Conservation (phyloP, 1,140 invertebrate species). For the Liolophura sinensis region DNA sequence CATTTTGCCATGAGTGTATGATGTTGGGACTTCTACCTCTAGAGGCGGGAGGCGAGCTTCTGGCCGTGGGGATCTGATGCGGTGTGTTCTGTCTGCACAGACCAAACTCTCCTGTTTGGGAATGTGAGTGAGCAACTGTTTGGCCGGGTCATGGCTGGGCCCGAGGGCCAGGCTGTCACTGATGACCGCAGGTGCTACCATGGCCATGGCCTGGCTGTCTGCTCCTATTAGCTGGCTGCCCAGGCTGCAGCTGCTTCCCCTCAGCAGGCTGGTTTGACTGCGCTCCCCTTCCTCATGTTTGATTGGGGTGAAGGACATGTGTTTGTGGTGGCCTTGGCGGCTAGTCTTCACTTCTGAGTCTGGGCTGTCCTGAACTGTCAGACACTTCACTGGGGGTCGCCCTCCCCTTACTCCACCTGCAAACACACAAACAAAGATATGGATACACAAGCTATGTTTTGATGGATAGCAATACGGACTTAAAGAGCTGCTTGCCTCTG, state of each 20-base stretch:
- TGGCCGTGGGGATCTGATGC: slow-evolving; percentile 26
- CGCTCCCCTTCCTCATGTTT: slow-evolving; percentile 33
- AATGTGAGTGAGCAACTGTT: slow-evolving; percentile 22
- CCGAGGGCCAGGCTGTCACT: background rate
- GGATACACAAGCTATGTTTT: too few species aligned
- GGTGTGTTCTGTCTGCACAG: slow-evolving; percentile 6
- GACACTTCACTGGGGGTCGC: slow-evolving; percentile 68
- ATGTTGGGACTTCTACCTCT: slow-evolving; percentile 42
- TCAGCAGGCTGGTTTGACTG: background rate
- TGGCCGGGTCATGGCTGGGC: background rate
- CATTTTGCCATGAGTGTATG: slow-evolving; percentile 50
- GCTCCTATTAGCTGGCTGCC: background rate
- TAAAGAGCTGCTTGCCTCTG: too few species aligned
- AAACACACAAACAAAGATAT: too few species aligned
- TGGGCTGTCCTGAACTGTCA: slow-evolving; percentile 76
- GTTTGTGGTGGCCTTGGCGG: slow-evolving; percentile 21
- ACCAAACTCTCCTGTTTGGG: slow-evolving; percentile 34
- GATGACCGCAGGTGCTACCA: too few species aligned
- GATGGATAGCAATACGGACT: too few species aligned
- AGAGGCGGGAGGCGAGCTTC: slow-evolving; percentile 35
- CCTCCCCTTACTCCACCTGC: too few species aligned
- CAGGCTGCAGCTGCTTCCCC: background rate
- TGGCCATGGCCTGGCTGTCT: background rate
- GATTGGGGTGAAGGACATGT: slow-evolving; percentile 39
- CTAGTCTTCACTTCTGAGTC: slow-evolving; percentile 65